Base-by-base conservation (phyloP, 2,888 invertebrate genomes). In the Argyresthia goedartella region DNA sequence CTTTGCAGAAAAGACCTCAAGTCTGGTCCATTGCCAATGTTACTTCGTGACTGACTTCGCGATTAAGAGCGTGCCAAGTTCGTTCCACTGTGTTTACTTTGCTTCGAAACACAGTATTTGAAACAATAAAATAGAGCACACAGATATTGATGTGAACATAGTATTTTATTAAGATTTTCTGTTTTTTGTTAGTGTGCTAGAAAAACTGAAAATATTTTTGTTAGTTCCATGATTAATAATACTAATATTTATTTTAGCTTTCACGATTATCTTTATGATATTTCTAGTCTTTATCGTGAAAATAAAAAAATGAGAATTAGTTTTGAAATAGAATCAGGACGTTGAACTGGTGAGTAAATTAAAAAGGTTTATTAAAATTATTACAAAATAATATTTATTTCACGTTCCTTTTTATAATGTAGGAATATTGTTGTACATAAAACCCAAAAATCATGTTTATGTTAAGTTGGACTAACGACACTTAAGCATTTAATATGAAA, bases 361-460 rank as follows among this genome's bases (percentile, higher is more conserved):
- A 13, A 51, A 48, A 36, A 42, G 43, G 11, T 15, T 10, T 1
- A 15, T 15, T 9, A 46, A 25, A 44, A 13, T 49, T 58, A 57
- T 57, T 58, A 59, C 48, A 58, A 58, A 59, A 59, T 58, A 59
- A 58, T 59, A 49, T 59, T 59, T 59, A 58, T 58, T 58, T 58
- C 52, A 55, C 50, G 56, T 52, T 54, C 72, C 67, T 71, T 35
- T 66, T 63, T 58, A 66, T 70, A 64, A 66, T 57, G 59, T 57
- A 65, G 72, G 64, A 67, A 65, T 56, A 63, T 61, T 69, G 66
- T 63, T 64, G 59, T 64, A 65, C 61, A 67, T 69, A 79, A 85
- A 78, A 82, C 73, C 6, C 25, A 25, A 25, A 25, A 85, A 81
- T 74, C 79, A 76, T 69, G 77, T 67, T 70, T 73, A 77, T 73